These are phyloP conservation scores for Mustela nigripes DNA, from an alignment of 2,113 vertebrate genomes.

Conservation along the genomic window DNA sequence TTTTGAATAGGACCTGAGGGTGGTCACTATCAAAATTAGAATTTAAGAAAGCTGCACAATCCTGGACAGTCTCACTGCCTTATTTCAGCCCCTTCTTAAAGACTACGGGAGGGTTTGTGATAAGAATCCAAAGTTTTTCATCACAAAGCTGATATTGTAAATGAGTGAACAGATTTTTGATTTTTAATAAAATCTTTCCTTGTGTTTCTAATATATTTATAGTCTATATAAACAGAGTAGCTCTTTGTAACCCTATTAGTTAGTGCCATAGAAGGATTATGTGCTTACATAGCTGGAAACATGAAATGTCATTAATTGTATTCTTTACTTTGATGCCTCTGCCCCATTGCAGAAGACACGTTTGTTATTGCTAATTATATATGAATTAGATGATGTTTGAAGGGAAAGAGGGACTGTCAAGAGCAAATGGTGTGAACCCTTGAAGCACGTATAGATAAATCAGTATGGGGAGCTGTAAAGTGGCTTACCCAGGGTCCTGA, in stretches of 20 bases:
- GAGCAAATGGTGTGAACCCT: not conserved
- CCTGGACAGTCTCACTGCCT: not conserved
- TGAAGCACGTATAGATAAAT: not conserved
- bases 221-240: not conserved
- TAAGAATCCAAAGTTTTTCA: not conserved
- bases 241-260: not conserved
- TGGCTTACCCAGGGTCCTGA: not conserved
- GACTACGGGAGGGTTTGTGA: not conserved
- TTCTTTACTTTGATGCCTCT: not conserved
- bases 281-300: not conserved
- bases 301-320: not conserved
- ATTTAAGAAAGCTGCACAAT: not conserved
- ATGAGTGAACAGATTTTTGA: not conserved
- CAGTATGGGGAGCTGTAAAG: not conserved
- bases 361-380: not conserved
- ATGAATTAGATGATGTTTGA: not conserved
- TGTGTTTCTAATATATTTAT: slow-evolving; percentile 18
- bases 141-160: not conserved
- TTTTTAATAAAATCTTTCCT: not conserved
- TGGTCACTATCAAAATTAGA: not conserved
- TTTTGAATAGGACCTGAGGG: not conserved
- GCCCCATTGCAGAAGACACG: not conserved
- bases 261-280: not conserved
- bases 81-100: not conserved
- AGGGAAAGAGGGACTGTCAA: not conserved